A percentile compares a stretch with the other conserved stretches of the same genome.
Evolutionary conservation across 2,797 vertebrate species (phyloP).

Genomic region (Enteromius radiatus): DNA sequence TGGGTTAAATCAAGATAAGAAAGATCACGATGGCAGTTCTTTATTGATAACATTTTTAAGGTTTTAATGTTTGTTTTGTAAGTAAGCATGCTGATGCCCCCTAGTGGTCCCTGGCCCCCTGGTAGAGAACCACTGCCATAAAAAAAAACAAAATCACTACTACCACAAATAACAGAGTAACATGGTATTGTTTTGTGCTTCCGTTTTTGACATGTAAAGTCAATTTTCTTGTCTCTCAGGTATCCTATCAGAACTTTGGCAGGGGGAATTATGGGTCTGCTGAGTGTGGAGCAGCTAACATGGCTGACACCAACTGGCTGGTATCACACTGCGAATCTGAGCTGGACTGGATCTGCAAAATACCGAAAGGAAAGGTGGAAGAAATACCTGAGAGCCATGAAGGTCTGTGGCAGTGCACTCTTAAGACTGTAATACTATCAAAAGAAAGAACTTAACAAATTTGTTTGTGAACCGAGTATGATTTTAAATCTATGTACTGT

Average conservation of each 20-base stretch:
- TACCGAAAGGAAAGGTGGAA: conserved; percentile 88
- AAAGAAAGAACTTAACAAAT: neutral
- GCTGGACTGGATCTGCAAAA: conserved; percentile 97
- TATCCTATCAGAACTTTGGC: conserved; percentile 93
- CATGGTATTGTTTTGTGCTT: neutral
- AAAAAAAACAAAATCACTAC: neutral
- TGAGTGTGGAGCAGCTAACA: conserved; percentile 86
- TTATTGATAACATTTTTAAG: neutral
- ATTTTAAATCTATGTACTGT: conserved; percentile 5
- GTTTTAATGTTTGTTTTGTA: neutral
- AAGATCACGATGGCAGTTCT: neutral
- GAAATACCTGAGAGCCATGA: conserved; percentile 82
- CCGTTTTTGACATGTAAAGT: neutral
- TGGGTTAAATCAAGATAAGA: neutral
- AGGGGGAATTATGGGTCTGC: conserved; percentile 86
- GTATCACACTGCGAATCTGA: conserved; percentile 90
- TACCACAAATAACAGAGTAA: neutral
- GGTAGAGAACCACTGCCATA: neutral
- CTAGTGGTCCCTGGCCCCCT: neutral
- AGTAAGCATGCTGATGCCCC: neutral
- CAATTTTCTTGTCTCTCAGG: conserved; percentile 69
- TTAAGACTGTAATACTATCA: neutral
- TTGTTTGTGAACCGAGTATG: neutral
- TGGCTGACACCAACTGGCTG: conserved; percentile 93
- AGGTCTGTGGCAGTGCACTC: conserved; percentile 74